Evolutionary conservation across 2,113 vertebrate species (phyloP).

Genomic region (Fregata magnificens): DNA sequence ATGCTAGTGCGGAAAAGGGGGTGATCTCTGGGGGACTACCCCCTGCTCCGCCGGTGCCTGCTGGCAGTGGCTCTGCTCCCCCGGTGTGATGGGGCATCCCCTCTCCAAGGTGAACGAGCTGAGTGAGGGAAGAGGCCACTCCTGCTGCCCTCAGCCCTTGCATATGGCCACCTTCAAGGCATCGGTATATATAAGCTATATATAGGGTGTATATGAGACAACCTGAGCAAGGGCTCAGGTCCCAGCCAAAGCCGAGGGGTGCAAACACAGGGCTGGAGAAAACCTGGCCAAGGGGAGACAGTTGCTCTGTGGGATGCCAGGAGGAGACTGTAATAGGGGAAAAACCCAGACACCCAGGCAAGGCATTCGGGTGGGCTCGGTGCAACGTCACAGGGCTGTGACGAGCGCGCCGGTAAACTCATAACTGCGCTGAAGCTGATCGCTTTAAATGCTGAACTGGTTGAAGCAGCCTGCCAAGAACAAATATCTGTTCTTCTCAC

Average conservation of each 20-base stretch:
- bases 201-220: neutral
- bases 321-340: neutral
- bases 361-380: neutral
- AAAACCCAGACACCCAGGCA: neutral
- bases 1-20: neutral
- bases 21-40: neutral
- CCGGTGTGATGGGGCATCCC: neutral
- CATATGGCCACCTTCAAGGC: neutral
- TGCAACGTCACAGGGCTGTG: neutral
- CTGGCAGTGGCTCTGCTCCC: neutral
- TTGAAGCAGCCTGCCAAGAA: neutral
- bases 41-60: neutral
- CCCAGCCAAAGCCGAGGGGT: neutral
- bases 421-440: accelerated
- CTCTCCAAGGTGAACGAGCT: neutral
- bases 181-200: no score
- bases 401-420: neutral
- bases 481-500: neutral
- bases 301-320: neutral
- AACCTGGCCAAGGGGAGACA: neutral
- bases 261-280: neutral
- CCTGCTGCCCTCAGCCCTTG: neutral
- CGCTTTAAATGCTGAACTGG: neutral
- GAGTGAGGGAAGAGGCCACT: neutral
- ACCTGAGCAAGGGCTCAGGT: neutral